These are phyloP conservation scores for Mormyrus lacerda DNA, from an alignment of 2,113 vertebrate species.

Conservation along the genomic window DNA sequence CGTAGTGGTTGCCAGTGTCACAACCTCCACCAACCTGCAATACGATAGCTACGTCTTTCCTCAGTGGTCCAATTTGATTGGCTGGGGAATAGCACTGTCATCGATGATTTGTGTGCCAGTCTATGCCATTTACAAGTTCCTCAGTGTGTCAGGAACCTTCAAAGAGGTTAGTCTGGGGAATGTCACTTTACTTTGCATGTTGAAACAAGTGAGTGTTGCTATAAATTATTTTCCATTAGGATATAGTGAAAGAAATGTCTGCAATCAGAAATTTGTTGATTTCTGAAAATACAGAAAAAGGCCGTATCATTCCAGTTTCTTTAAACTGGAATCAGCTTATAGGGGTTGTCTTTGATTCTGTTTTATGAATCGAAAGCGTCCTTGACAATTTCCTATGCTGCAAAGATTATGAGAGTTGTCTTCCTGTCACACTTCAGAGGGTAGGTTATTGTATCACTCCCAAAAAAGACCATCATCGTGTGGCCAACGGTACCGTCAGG, in stretches of 20 bases:
- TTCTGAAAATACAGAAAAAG: background rate
- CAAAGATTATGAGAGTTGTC: background rate
- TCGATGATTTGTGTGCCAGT: slow-evolving; percentile 86
- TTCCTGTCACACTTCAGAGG: slow-evolving; percentile 62
- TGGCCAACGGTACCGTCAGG: slow-evolving; percentile 78
- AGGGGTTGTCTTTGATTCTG: background rate
- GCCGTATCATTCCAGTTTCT: background rate
- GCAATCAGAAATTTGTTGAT: background rate
- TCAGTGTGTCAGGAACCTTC: slow-evolving; percentile 72
- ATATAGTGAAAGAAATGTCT: background rate
- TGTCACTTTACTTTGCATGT: background rate
- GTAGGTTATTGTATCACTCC: slow-evolving; percentile 93
- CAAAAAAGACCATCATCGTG: slow-evolving; percentile 84
- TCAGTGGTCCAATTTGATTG: slow-evolving; percentile 76
- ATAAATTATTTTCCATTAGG: background rate
- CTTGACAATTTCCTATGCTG: background rate
- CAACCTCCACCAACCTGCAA: slow-evolving; percentile 76
- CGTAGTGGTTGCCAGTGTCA: slow-evolving; percentile 85
- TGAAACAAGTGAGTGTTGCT: background rate
- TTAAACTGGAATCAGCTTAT: background rate
- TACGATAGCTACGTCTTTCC: slow-evolving; percentile 90
- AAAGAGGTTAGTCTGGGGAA: slow-evolving; percentile 70
- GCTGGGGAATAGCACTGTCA: slow-evolving; percentile 86
- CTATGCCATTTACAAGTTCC: slow-evolving; percentile 85
- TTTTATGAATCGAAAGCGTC: background rate